Conservation (phyloP, 1,140 invertebrate species). For the Lordiphosa stackelbergi region DNA sequence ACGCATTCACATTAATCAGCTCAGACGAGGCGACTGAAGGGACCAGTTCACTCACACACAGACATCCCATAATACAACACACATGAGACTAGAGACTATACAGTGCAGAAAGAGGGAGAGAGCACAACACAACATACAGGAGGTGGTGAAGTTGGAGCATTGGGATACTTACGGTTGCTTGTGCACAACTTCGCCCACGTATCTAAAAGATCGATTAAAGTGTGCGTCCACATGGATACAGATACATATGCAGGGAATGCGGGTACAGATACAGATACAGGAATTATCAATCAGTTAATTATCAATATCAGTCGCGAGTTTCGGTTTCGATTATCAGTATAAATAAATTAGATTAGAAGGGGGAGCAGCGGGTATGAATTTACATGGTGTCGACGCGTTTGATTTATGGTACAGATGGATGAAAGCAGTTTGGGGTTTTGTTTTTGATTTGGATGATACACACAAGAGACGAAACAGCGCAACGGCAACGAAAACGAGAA, state of each 20-base stretch:
- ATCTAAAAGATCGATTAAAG: conserved; percentile 58
- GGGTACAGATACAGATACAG: conserved; percentile 36
- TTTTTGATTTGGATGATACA: conserved; percentile 20
- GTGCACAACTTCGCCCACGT: conserved; percentile 84
- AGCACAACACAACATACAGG: background rate
- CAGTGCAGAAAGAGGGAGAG: background rate
- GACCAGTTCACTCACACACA: no score
- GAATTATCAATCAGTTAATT: conserved; percentile 40
- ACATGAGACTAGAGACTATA: background rate
- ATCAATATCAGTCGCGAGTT: conserved; percentile 11
- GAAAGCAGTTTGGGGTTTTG: conserved; percentile 14
- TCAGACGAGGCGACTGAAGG: no score
- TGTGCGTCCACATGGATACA: conserved; percentile 28
- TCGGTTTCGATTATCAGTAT: conserved; percentile 29
- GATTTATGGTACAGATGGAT: conserved; percentile 26
- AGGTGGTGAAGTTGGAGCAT: conserved; percentile 12
- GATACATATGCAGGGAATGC: conserved; percentile 17
- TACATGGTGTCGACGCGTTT: conserved; percentile 5
- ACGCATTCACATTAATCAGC: no score
- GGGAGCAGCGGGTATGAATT: conserved; percentile 21
- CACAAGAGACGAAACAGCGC: conserved; percentile 26
- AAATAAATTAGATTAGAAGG: conserved; percentile 18
- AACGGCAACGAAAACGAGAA: conserved; percentile 34
- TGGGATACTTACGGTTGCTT: conserved; percentile 83
- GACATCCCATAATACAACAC: no score